Conservation (phyloP, 2,113 vertebrate species). For the Equus przewalskii region DNA sequence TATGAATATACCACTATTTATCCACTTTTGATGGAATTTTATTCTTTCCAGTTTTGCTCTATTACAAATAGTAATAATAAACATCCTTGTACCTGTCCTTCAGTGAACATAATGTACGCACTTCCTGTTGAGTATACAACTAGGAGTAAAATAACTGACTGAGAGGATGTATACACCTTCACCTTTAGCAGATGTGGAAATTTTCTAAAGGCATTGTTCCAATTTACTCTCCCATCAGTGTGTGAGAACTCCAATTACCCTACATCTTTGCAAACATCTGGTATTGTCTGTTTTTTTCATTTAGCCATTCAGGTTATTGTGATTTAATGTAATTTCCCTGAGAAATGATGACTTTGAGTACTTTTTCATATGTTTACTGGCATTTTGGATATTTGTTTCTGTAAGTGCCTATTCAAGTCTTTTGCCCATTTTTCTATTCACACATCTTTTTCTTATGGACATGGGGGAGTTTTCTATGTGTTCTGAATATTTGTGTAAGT, state of each 20-base stretch:
- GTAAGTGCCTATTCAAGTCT: not conserved
- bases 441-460: not conserved
- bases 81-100: not conserved
- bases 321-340: not conserved
- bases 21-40: not conserved
- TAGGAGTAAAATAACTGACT: not conserved
- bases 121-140: not conserved
- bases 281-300: not conserved
- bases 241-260: not conserved
- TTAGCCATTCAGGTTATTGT: not conserved
- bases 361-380: not conserved
- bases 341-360: not conserved
- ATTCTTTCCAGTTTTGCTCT: not conserved
- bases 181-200: not conserved
- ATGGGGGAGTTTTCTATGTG: not conserved
- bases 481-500: not conserved
- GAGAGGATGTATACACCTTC: not conserved
- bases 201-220: not conserved
- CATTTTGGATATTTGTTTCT: not conserved
- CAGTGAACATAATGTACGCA: not conserved
- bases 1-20: not conserved
- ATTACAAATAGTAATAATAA: not conserved
- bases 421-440: slow-evolving; percentile 50
- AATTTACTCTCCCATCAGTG: not conserved
- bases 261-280: not conserved